Conservation (phyloP, 2,888 invertebrate species). For the Laothoe populi region DNA sequence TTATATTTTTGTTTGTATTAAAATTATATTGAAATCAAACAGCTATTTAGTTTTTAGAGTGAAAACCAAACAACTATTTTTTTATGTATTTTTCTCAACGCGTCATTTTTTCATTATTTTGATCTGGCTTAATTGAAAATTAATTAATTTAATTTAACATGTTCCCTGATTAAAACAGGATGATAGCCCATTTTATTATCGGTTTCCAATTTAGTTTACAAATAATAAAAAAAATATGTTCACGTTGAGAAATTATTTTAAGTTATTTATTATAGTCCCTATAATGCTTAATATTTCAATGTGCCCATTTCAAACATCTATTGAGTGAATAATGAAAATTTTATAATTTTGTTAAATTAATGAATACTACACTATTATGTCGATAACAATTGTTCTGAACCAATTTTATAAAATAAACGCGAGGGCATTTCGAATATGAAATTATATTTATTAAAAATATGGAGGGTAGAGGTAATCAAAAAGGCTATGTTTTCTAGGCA, state of each 20-base stretch:
- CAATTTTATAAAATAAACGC: too few relatives aligned
- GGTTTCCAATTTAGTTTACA: background rate
- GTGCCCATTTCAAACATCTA: too few relatives aligned
- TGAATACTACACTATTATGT: too few relatives aligned
- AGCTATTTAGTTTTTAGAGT: conserved; percentile 63
- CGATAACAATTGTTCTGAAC: background rate
- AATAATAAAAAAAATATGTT: background rate
- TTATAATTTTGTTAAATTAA: background rate
- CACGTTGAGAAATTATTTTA: conserved; percentile 2
- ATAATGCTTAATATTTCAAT: background rate
- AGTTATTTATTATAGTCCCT: conserved; percentile 1
- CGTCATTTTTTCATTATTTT: conserved; percentile 10
- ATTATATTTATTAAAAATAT: background rate
- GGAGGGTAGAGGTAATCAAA: too few relatives aligned
- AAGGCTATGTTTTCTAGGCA: conserved; percentile 50
- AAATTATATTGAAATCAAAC: conserved; percentile 40
- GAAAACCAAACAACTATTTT: conserved; percentile 68
- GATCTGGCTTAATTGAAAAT: background rate
- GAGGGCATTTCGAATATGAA: background rate
- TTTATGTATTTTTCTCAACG: conserved; percentile 48
- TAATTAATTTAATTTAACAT: background rate
- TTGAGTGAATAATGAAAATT: too few relatives aligned
- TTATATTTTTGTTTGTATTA: conserved; percentile 33
- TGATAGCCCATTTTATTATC: background rate
- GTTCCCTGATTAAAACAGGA: background rate